phyloP scores from a whole-genome alignment of 2,113 vertebrate genomes.

The Pangasianodon hypophthalmus region DNA sequence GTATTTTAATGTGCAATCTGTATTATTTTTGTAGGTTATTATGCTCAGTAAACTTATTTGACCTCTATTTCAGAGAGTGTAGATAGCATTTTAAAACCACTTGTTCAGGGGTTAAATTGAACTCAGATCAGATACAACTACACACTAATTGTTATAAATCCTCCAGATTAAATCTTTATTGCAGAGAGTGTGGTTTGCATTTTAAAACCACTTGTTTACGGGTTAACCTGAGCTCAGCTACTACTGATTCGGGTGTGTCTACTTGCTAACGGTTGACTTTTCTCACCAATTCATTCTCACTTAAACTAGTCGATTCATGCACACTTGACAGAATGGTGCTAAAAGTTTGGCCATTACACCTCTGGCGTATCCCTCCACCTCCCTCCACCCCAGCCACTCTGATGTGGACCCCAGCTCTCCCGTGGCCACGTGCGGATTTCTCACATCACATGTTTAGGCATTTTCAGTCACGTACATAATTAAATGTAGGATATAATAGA shows the following conservation, averaged over 20 bases:
- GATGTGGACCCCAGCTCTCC: neutral
- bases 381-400: neutral
- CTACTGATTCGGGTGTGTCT: neutral
- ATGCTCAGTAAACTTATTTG: neutral
- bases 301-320: slow-evolving; percentile 5
- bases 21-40: neutral
- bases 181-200: neutral
- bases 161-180: neutral
- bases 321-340: slow-evolving; percentile 44
- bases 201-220: neutral
- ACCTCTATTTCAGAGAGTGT: neutral
- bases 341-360: slow-evolving; percentile 40
- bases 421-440: slow-evolving; percentile 1
- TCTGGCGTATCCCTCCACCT: neutral
- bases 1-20: neutral
- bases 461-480: neutral
- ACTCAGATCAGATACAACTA: neutral
- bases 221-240: neutral
- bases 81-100: neutral
- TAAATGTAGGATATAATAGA: neutral
- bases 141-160: neutral
- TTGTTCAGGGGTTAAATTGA: neutral
- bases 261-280: slow-evolving; percentile 9
- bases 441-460: neutral
- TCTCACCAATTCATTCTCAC: slow-evolving; percentile 28